Percentiles rank a stretch among this genome's conserved stretches.
These are phyloP conservation scores for Campoletis raptor DNA, from an alignment of 2,888 invertebrate species.

Conservation along the genomic window DNA sequence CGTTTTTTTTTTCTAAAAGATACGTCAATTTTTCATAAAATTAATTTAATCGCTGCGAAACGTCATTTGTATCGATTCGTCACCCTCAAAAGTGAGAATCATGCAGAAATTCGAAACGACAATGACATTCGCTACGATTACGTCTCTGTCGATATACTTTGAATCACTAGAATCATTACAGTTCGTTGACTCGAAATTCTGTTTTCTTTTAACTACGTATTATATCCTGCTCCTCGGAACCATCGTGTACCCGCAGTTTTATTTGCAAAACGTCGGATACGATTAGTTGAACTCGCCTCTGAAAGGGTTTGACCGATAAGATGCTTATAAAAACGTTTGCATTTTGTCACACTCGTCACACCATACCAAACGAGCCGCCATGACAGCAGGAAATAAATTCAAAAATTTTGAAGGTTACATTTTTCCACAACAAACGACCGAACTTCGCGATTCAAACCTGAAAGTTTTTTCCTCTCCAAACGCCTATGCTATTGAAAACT, in stretches of 20 bases:
- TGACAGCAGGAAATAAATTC: neutral
- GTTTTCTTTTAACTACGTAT: constrained; percentile 11
- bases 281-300: constrained; percentile 57
- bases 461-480: too few relatives aligned
- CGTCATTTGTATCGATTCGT: neutral
- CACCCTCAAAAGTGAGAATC: neutral
- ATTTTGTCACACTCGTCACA: too few relatives aligned
- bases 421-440: neutral
- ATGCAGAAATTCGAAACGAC: too few relatives aligned
- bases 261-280: constrained; percentile 52
- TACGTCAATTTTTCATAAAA: neutral
- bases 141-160: neutral
- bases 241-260: constrained; percentile 71
- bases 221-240: constrained; percentile 56
- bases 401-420: neutral
- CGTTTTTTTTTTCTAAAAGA: neutral
- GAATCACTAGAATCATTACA: neutral
- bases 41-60: neutral
- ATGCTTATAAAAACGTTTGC: neutral
- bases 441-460: too few relatives aligned
- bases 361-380: too few relatives aligned
- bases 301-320: constrained; percentile 44
- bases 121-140: neutral
- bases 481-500: too few relatives aligned
- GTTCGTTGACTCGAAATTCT: constrained; percentile 36